Evolutionary conservation across 2,888 invertebrate genomes (phyloP), one percentile per base, ranked within the genome.

Genomic region (Crepidodera aurea): DNA sequence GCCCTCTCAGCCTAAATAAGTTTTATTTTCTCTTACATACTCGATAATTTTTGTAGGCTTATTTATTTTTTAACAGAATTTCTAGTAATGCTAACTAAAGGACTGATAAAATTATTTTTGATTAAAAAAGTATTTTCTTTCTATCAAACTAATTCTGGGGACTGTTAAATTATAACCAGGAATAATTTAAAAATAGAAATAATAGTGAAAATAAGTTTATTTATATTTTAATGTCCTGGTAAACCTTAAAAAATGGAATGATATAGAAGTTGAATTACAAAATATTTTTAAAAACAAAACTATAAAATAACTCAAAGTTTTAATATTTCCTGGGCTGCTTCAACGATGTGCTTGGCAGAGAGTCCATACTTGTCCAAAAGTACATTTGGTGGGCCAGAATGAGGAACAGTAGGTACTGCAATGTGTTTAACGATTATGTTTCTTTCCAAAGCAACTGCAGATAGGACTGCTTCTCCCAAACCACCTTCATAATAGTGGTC

Each of bases 401-500:
- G 90, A 10, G 99, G 98, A 18, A 99, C 86, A 27, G 85, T 87
- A 6, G 83, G 82, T 22, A 98, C 95, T 69, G 88, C 94, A 69
- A 98, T 80, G 77, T 91, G 91, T 75, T 88, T 89, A 56, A 96
- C 88, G 1, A 88, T 75, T 51, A 92, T 85, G 76, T 90, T 86
- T 1, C 87, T 87, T 73, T 90, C 86, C 70, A 86, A 81, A 1
- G 93, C 88, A 61, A 96, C 84, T 5, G 92, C 94, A 0, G 91
- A 88, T 10, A 90, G 79, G 6, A 98, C 98, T 13, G 98, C 97
- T 79, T 99, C 98, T 64, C 99, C 99, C 57, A 99, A 78, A 53
- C 99, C 99, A 66, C 99, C 97, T 81, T 93, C 93, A 68, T 91
- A 88, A 81, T 99, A 99, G 82, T 99, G 99, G 80, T 99, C 99